Evolutionary conservation across 2,113 vertebrate species (phyloP).

Genomic region (Panthera leo): DNA sequence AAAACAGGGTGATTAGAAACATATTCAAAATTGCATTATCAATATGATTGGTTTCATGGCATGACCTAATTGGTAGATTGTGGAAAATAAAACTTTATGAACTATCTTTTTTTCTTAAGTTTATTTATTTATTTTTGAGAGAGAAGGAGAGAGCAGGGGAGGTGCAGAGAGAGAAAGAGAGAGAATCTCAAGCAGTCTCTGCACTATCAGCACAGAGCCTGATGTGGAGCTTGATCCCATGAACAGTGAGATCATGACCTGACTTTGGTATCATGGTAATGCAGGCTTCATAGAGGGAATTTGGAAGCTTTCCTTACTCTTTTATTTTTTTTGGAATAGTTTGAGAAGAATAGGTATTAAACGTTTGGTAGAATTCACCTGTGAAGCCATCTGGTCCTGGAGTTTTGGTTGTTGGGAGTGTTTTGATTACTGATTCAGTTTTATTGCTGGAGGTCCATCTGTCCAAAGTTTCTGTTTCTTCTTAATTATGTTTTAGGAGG

Average conservation of each 20-base stretch:
- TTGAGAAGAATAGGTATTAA: neutral
- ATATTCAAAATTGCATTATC: neutral
- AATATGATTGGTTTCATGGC: neutral
- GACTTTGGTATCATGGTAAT: neutral
- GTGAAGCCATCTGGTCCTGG: neutral
- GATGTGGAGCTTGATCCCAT: too few species aligned
- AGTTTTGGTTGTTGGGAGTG: neutral
- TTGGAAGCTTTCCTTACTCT: neutral
- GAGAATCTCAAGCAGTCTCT: too few species aligned
- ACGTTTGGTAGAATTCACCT: neutral
- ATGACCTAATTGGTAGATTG: neutral
- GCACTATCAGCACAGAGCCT: too few species aligned
- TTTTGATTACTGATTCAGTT: neutral
- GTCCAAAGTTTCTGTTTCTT: neutral
- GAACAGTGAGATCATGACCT: too few species aligned
- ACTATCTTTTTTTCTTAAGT: neutral
- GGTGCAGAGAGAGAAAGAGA: too few species aligned
- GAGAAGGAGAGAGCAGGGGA: too few species aligned
- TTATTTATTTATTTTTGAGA: too few species aligned
- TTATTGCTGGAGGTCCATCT: neutral
- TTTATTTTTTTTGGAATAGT: neutral
- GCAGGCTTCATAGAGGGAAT: neutral
- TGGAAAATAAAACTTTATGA: neutral
- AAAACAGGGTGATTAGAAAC: neutral
- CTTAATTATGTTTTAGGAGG: neutral